Base-by-base conservation (phyloP, 2,888 invertebrate species). In the Scrobipalpa costella region DNA sequence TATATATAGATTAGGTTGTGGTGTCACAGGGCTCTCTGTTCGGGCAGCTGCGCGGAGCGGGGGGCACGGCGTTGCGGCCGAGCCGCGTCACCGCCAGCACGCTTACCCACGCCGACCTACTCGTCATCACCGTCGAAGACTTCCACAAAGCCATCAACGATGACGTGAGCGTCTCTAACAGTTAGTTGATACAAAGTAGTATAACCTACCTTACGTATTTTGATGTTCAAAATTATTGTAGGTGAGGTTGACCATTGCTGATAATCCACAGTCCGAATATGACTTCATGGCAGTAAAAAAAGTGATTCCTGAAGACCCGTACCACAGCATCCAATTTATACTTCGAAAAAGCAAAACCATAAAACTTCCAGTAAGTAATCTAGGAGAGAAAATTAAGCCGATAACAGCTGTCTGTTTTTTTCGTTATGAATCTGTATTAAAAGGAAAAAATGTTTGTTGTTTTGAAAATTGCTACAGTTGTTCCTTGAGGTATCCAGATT, bases 81-180 rank as follows among this genome's bases (percentile, higher is more conserved):
- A 67, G 77, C 0, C 65, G 65, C 0, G 69, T 82, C 8, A 74
- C 83, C 0, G 84, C 75, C 0, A 64, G 63, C 5, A 70, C 81
- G 0, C 70, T 72, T 0, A 71, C 67, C 1, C 66, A 71, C 19
- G 74, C 73, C 0, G 84, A 84, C 64, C 60, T 84, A 1, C 63
- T 84, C 11, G 69, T 70, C 44, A 74, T 83, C 13, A 52, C 68
- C 2, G 63, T 76, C 0, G 68, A 68, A 7, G 68, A 72, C 0
- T 84, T 84, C 40, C 79, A 84, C 59, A 75, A 73, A 1, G 66
- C 72, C 7, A 77, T 82, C 17, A 73, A 63, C 17, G 71, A 81
- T 57, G 68, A 75, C 70, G 84, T 80, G 68, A 44, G 52, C 27
- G 5, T 47, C 38, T 5, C 38, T 13, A 38, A 38, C 38, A 27